Base-by-base conservation (phyloP, 2,797 vertebrate genomes). In the Dicrostonyx torquatus region DNA sequence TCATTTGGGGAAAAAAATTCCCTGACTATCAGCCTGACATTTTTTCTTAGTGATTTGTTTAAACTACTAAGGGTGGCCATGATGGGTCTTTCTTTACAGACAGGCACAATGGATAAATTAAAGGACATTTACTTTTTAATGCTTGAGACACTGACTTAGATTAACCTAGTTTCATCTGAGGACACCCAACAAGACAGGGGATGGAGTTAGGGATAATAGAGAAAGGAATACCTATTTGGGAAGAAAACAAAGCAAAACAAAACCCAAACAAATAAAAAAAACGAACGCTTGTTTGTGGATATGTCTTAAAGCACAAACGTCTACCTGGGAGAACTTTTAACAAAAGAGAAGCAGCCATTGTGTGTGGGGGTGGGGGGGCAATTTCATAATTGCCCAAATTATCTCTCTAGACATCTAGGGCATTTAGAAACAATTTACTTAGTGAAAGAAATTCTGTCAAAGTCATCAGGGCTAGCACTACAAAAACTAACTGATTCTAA, bases 11-110 rank as follows among this genome's bases (percentile, higher is more conserved):
- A 37, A 88, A n/a, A 92, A 12, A 43, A 79, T n/a, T 15, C 45
- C 34, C 13, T 88, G 34, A 14, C 15, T 37, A 31, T 26, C 14
- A 17, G 18, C 40, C 53, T 62, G 31, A 37, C 4, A 60, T 40
- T 43, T 26, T 58, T 90, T n/a, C 26, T 75, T 76, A 84, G 9
- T 9, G 53, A 53, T n/a, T 87, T 95, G n/a, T 34, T 95, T 68
- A 40, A 93, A 94, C 26, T 31, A 75, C 6, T 58, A 43, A 50
- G 50, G 17, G 2, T 6, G 11, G 43, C 34, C 37, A 37, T 79
- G 24, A 68, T 85, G 20, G 60, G 31, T 43, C 80, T 75, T 43
- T 6, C 9, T 95, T 84, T 62, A 77, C 48, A 73, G 48, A 48
- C 48, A 90, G 43, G 40, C 24, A 24, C 48, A n/a, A 31, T 78